Conservation (phyloP, 2,113 vertebrate genomes). For the Muntiacus muntjak region DNA sequence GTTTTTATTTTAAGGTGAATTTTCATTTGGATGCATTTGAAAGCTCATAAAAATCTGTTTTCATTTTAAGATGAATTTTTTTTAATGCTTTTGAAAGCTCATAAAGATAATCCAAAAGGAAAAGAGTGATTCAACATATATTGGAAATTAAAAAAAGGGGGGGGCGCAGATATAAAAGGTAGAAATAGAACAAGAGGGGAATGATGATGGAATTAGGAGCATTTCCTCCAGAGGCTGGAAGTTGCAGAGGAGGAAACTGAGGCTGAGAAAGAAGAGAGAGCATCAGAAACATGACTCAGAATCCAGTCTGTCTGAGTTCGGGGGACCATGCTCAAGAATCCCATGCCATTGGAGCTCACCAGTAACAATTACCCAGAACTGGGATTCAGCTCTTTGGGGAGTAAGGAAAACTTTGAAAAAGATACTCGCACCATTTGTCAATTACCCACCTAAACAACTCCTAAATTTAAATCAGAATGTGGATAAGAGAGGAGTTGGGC, state of each 20-base stretch:
- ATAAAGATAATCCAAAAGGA: not conserved
- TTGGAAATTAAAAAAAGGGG: not conserved
- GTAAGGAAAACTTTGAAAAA: slow-evolving; percentile 13
- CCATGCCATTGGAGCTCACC: not conserved
- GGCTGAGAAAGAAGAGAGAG: not conserved
- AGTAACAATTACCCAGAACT: not conserved
- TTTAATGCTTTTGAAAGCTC: not conserved
- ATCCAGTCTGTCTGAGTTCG: not conserved
- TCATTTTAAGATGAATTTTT: not conserved
- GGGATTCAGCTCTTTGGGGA: not conserved
- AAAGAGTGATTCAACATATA: not conserved
- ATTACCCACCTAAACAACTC: slow-evolving; percentile 32
- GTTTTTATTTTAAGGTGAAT: not conserved
- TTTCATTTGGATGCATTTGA: not conserved
- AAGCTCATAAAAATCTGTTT: not conserved
- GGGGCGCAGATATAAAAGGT: no score
- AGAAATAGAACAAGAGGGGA: not conserved
- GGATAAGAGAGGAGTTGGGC: slow-evolving; percentile 32
- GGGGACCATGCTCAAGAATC: not conserved
- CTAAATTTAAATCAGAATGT: slow-evolving; percentile 45
- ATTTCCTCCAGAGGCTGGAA: not conserved
- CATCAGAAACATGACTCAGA: not conserved
- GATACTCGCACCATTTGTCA: not conserved
- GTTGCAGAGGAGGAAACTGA: not conserved
- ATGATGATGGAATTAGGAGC: not conserved